Conservation (phyloP, 2,113 vertebrate genomes). For the Alces alces region DNA sequence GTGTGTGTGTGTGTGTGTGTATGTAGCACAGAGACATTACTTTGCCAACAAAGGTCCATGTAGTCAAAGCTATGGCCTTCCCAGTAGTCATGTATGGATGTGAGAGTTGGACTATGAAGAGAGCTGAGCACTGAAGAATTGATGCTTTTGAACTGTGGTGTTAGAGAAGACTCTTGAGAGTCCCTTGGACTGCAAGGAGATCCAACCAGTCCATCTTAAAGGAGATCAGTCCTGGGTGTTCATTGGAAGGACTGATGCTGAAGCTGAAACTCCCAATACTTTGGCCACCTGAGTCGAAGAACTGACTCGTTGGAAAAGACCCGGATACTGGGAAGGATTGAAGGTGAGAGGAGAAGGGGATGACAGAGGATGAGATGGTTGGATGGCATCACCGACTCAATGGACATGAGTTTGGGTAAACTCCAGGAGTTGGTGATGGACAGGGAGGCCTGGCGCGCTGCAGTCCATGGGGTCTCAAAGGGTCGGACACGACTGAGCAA, state of each 20-base stretch:
- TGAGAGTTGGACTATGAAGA: too few species aligned
- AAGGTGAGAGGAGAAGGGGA: not conserved
- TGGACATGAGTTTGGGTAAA: not conserved
- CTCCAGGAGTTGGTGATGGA: rapidly evolving
- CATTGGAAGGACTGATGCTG: not conserved
- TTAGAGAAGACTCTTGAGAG: not conserved
- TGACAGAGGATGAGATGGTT: not conserved
- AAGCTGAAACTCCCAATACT: not conserved
- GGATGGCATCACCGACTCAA: not conserved
- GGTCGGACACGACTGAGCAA: not conserved
- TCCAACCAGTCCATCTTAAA: not conserved
- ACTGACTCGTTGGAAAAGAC: not conserved
- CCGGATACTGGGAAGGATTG: not conserved
- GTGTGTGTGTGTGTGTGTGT: too few species aligned
- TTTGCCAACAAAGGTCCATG: too few species aligned
- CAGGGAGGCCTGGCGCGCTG: not conserved
- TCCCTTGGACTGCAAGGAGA: not conserved
- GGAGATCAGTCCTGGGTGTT: not conserved
- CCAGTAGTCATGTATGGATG: too few species aligned
- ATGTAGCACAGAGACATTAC: too few species aligned
- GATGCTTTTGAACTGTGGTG: too few species aligned
- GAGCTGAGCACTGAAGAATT: rapidly evolving
- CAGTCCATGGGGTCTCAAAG: not conserved
- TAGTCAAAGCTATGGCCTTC: too few species aligned
- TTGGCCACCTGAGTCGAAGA: not conserved